Evolutionary conservation across 2,888 invertebrate genomes (phyloP), one percentile per base, ranked within the genome.

Genomic region (Electrophaes corylata): DNA sequence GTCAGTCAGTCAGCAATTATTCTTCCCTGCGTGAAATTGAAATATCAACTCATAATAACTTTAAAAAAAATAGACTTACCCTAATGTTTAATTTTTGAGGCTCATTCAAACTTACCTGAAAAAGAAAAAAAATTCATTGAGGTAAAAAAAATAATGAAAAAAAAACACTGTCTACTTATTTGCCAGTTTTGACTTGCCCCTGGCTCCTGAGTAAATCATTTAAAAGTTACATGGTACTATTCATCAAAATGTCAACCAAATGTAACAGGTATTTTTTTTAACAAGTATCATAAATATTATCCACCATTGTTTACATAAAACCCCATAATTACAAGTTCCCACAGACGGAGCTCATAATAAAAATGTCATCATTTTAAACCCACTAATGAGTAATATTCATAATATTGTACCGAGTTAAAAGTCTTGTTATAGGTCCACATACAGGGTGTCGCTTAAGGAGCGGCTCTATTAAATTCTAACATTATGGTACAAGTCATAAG

Each of bases 301-400:
- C 16, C 18, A 31, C 14, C 10, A 33, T 47, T 54, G 47, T 48
- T 48, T 37, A 43, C 14, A 18, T 45, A 53, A 31, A 45, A 11
- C 14, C 6, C 35, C 41, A 40, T 49, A 58, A 54, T 59, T 45
- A 50, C 18, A 12, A 44, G 14, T 54, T 55, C 44, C 31, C 39
- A 53, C 51, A 51, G 54, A 46, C 14, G 10, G 20, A 19, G 49
- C 48, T 60, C 56, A 49, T 51, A 60, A 61, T 56, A 59, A 60
- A 60, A 64, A 60, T 43, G 47, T 16, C 41, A 55, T 64, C 69
- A 76, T 78, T 83, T 37, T 83, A 80, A 82, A 78, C 72, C 83
- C 81, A 84, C 87, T 91, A 90, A 91, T 90, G 90, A 90, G 89
- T 85, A 88, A 90, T 89, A 88, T 89, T 84, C 83, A 83, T 82